phyloP scores from a whole-genome alignment of 2,797 vertebrate genomes.

The Mareca penelope region DNA sequence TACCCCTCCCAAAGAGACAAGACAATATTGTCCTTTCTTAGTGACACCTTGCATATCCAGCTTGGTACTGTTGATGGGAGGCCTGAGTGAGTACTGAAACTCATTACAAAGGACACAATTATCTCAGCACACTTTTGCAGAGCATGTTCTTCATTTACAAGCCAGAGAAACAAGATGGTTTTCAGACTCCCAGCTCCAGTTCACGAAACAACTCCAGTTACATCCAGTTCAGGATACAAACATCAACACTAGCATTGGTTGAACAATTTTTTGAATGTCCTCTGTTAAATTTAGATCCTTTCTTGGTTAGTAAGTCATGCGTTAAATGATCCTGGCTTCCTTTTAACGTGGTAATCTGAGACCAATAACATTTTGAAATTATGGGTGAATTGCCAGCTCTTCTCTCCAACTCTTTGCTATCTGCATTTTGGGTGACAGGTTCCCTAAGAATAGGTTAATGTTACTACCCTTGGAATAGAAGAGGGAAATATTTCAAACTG shows the following conservation, averaged over 20 bases:
- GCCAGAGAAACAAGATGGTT: not conserved
- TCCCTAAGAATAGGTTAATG: not conserved
- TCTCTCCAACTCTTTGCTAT: not conserved
- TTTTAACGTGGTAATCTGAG: not conserved
- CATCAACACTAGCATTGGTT: not conserved
- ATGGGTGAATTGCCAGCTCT: not conserved
- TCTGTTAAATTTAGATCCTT: not conserved
- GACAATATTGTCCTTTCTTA: not conserved
- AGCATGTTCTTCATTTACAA: not conserved
- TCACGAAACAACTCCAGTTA: not conserved
- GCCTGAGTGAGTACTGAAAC: not conserved
- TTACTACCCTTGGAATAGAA: not conserved
- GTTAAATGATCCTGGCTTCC: not conserved
- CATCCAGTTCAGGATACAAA: not conserved
- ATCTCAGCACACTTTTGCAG: not conserved
- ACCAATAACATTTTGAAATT: not conserved
- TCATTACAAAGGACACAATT: not conserved
- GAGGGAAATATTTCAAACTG: slow-evolving; percentile 18
- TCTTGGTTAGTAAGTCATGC: not conserved
- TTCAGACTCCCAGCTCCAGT: not conserved
- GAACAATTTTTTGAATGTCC: not conserved
- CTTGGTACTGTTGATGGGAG: not conserved
- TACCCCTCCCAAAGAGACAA: not conserved
- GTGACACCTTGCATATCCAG: not conserved
- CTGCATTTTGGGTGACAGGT: not conserved